A percentile compares a stretch with the other conserved stretches of the same genome.
Evolutionary conservation across 2,888 invertebrate genomes (phyloP).

Genomic region (Acleris cristana): DNA sequence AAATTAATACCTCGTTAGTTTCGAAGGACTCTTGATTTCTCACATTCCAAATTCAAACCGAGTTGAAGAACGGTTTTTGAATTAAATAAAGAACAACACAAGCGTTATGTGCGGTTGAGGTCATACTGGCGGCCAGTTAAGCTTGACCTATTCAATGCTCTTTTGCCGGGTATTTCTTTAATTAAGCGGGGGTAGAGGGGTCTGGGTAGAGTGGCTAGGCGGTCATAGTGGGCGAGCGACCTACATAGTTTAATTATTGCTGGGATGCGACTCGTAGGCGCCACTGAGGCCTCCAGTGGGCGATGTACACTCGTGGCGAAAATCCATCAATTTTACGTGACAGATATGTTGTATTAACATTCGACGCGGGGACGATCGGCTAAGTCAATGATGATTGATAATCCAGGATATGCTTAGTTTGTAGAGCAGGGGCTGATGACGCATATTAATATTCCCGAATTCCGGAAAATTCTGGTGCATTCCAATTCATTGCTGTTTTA

Average conservation of each 20-base stretch:
- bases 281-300: slow-evolving; percentile 69
- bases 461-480: no score
- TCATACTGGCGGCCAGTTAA: slow-evolving; percentile 33
- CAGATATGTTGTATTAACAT: background rate
- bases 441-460: background rate
- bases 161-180: slow-evolving; percentile 40
- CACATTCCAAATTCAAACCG: slow-evolving; percentile 43
- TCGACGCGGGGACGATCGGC: slow-evolving; percentile 10
- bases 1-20: slow-evolving; percentile 5
- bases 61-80: slow-evolving; percentile 65
- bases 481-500: no score
- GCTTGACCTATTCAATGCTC: slow-evolving; percentile 31
- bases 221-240: slow-evolving; percentile 76
- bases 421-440: background rate
- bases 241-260: slow-evolving; percentile 80
- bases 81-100: slow-evolving; percentile 64
- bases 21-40: slow-evolving; percentile 9
- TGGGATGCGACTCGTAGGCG: slow-evolving; percentile 77
- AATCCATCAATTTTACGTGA: slow-evolving; percentile 34
- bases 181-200: slow-evolving; percentile 58
- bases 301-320: slow-evolving; percentile 59
- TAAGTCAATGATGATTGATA: slow-evolving; percentile 18
- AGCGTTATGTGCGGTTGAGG: slow-evolving; percentile 29
- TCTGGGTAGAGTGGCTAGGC: slow-evolving; percentile 55
- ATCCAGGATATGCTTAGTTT: background rate